These are phyloP conservation scores for Pantherophis alleghaniensis DNA, from an alignment of 2,797 vertebrate species.

Conservation along the genomic window DNA sequence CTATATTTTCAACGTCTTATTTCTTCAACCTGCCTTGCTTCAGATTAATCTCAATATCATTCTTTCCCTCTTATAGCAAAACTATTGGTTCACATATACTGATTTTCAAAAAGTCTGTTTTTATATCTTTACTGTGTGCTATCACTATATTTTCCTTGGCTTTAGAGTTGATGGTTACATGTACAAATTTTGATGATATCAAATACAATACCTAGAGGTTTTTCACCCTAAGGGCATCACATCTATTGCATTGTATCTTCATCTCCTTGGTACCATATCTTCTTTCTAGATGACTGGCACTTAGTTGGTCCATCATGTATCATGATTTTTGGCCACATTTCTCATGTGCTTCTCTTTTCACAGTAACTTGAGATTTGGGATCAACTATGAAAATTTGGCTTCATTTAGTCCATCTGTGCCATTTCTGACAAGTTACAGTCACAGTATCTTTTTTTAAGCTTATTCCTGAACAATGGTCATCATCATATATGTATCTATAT, in stretches of 20 bases:
- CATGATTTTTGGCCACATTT: neutral
- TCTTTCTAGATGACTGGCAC: neutral
- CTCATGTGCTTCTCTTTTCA: neutral
- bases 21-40: neutral
- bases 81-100: neutral
- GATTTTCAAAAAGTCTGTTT: neutral
- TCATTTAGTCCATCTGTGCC: neutral
- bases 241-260: neutral
- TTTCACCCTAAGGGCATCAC: neutral
- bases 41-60: neutral
- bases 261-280: neutral
- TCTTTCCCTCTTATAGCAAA: neutral
- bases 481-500: neutral
- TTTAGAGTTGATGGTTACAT: neutral
- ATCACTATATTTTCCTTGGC: neutral
- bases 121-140: neutral
- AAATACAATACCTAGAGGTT: neutral
- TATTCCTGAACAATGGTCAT: neutral
- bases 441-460: neutral
- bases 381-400: neutral
- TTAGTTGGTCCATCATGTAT: neutral
- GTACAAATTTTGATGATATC: neutral
- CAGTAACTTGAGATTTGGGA: neutral
- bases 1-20: neutral
- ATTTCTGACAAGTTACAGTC: neutral